These are phyloP conservation scores for Pyrocephalus nanus DNA, from an alignment of 2,797 vertebrate genomes.

Conservation along the genomic window DNA sequence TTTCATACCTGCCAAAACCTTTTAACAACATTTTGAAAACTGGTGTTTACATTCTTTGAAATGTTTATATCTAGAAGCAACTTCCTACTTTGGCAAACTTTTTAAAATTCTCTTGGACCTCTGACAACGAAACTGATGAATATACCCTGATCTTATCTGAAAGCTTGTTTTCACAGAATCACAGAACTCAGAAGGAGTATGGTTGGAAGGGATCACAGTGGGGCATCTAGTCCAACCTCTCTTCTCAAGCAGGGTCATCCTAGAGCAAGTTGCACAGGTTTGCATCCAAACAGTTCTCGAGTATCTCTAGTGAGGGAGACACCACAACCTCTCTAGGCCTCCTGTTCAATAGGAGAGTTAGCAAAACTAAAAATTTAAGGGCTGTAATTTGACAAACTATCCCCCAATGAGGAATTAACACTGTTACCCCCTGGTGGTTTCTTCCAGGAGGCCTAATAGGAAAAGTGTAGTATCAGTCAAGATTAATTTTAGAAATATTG, in stretches of 20 bases:
- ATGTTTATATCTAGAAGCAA: background rate
- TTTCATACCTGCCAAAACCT: slow-evolving; percentile 30
- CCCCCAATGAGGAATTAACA: background rate
- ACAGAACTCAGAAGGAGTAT: background rate
- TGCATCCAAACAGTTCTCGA: background rate
- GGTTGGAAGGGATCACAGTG: background rate
- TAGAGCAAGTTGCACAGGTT: background rate
- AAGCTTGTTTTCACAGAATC: background rate
- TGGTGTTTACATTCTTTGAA: background rate
- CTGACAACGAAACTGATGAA: background rate
- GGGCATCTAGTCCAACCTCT: background rate
- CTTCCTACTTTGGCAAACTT: background rate
- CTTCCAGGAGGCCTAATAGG: background rate
- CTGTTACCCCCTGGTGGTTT: background rate
- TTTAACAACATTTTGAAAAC: background rate
- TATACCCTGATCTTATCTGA: background rate
- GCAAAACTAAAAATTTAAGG: background rate
- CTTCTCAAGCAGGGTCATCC: background rate
- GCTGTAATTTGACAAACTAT: background rate
- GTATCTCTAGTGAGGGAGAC: background rate
- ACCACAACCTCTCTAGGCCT: background rate
- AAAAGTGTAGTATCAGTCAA: background rate
- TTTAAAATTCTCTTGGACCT: slow-evolving; percentile 5
- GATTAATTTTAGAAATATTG: background rate
- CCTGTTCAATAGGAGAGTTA: background rate